Conservation (phyloP, 2,888 invertebrate genomes). For the Galeopsomyia nigrocyanea region DNA sequence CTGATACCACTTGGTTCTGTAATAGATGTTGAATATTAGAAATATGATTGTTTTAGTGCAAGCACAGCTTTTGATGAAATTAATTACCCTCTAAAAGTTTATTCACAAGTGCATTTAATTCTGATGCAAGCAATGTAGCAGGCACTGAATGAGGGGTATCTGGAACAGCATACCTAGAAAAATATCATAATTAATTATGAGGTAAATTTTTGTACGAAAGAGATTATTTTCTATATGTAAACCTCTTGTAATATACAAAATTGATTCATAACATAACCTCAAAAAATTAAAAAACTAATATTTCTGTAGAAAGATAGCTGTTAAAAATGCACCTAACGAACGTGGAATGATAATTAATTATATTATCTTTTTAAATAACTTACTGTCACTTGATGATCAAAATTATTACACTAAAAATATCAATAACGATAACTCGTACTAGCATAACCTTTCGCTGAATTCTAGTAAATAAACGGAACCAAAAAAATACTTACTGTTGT, state of each 20-base stretch:
- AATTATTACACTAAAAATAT: constrained; percentile 7
- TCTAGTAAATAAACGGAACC: constrained; percentile 18
- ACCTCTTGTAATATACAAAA: constrained; percentile 6
- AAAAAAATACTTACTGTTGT: constrained; percentile 77
- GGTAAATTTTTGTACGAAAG: neutral
- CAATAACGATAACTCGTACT: constrained; percentile 1
- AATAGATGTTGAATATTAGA: constrained; percentile 3
- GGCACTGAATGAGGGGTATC: constrained; percentile 89
- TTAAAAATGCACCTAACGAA: no score
- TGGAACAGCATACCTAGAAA: constrained; percentile 84
- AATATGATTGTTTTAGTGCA: no score
- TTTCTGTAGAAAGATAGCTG: neutral
- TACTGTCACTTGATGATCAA: neutral
- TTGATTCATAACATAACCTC: constrained; percentile 16
- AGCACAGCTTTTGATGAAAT: neutral
- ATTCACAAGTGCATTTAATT: constrained; percentile 85
- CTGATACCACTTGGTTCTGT: constrained; percentile 59
- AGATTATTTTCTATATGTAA: constrained; percentile 7
- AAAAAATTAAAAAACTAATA: neutral
- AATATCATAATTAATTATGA: neutral
- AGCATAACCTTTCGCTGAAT: constrained; percentile 13
- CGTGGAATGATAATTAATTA: neutral
- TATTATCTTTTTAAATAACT: neutral
- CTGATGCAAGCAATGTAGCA: constrained; percentile 76
- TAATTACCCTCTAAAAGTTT: constrained; percentile 77